These are phyloP conservation scores for Eulacestoma nigropectus DNA, from an alignment of 2,113 vertebrate genomes.

Conservation along the genomic window DNA sequence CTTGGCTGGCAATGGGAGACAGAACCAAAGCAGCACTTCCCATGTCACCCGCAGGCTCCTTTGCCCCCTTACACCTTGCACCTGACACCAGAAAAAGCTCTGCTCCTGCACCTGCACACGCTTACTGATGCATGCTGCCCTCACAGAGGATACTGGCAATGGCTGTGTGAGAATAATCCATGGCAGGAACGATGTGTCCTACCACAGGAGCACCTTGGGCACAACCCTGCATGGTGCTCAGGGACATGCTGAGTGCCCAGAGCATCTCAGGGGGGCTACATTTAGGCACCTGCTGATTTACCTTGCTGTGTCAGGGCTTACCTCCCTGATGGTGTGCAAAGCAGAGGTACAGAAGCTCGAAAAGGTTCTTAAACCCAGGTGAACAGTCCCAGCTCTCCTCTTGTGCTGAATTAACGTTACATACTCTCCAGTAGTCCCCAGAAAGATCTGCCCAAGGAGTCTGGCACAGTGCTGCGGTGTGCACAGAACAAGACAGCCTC, in stretches of 20 bases:
- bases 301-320: neutral
- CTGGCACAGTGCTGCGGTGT: accelerated
- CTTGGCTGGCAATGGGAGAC: neutral
- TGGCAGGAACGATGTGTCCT: accelerated
- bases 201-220: accelerated
- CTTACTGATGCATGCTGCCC: accelerated
- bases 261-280: no score
- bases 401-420: neutral
- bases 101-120: accelerated
- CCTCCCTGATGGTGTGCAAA: neutral
- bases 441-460: neutral
- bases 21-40: neutral
- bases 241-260: accelerated
- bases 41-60: no score
- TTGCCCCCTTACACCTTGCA: neutral
- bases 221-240: neutral
- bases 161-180: accelerated
- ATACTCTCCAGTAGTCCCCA: no score
- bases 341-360: accelerated
- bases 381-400: neutral
- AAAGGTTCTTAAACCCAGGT: neutral
- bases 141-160: accelerated
- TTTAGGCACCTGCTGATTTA: neutral
- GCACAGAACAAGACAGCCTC: neutral
- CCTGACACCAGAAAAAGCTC: neutral